Percentiles rank a stretch among this genome's conserved stretches.
Evolutionary conservation across 1,140 invertebrate species (phyloP).

Genomic region (Drosophila simulans): DNA sequence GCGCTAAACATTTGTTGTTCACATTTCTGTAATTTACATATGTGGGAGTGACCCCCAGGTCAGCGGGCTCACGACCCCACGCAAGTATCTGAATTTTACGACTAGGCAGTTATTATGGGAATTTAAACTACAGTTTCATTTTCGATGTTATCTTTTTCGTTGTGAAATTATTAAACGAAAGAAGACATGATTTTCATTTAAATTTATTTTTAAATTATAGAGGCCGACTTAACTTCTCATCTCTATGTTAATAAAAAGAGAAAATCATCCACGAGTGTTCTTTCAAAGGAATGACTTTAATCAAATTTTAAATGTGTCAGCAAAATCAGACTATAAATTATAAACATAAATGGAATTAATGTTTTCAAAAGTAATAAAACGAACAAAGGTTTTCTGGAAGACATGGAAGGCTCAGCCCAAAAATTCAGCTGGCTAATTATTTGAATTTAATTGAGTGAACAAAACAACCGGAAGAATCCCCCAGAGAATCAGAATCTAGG

Average conservation of each 20-base stretch:
- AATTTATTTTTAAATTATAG: no score
- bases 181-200: not conserved
- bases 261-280: not conserved
- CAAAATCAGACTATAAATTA: not conserved
- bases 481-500: not conserved
- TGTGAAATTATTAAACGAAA: not conserved
- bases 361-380: not conserved
- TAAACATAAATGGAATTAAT: not conserved
- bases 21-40: conserved; percentile 31
- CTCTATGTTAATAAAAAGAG: no score
- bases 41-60: conserved; percentile 40
- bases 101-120: not conserved
- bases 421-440: conserved; percentile 20
- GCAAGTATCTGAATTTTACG: conserved; percentile 1
- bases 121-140: no score
- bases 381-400: not conserved
- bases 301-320: not conserved
- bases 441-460: conserved; percentile 14
- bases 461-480: not conserved
- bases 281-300: not conserved
- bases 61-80: conserved; percentile 17
- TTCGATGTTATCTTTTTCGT: no score
- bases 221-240: no score
- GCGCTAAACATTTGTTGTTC: conserved; percentile 26
- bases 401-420: not conserved